phyloP scores from a whole-genome alignment of 2,888 invertebrate genomes.

The Allolobophora icterica region DNA sequence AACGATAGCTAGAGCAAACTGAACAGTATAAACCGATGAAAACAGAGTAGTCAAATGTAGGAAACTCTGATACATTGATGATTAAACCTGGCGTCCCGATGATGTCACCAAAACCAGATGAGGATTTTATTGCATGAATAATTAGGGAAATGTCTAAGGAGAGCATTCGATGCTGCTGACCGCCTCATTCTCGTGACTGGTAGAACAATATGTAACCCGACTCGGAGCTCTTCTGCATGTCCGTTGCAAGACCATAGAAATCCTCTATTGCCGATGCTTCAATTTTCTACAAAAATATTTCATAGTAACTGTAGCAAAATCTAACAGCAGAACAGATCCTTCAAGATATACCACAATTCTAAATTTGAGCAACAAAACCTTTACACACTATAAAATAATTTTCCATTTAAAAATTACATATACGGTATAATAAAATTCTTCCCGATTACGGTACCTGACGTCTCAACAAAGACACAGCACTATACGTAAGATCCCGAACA shows the following conservation, averaged over 20 bases:
- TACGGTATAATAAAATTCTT: neutral
- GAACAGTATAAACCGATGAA: neutral
- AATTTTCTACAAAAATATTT: slow-evolving; percentile 81
- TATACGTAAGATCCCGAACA: too few species aligned
- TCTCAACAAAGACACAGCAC: too few species aligned
- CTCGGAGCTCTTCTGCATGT: slow-evolving; percentile 97
- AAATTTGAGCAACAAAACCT: neutral
- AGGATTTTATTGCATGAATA: slow-evolving; percentile 23
- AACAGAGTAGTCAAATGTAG: neutral
- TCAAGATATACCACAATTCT: neutral
- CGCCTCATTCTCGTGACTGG: slow-evolving; percentile 60
- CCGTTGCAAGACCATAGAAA: slow-evolving; percentile 97
- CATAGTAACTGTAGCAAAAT: neutral
- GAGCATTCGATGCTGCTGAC: neutral
- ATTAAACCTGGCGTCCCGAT: neutral
- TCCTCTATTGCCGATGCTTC: slow-evolving; percentile 99
- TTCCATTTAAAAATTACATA: neutral
- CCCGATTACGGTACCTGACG: too few species aligned
- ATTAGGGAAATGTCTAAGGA: neutral
- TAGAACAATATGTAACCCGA: slow-evolving; percentile 99
- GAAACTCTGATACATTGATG: neutral
- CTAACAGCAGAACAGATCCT: neutral
- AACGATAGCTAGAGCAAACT: neutral
- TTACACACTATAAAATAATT: neutral
- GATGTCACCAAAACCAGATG: neutral